Conservation (phyloP, 2,113 vertebrate genomes). For the Halcyon malimbica region DNA sequence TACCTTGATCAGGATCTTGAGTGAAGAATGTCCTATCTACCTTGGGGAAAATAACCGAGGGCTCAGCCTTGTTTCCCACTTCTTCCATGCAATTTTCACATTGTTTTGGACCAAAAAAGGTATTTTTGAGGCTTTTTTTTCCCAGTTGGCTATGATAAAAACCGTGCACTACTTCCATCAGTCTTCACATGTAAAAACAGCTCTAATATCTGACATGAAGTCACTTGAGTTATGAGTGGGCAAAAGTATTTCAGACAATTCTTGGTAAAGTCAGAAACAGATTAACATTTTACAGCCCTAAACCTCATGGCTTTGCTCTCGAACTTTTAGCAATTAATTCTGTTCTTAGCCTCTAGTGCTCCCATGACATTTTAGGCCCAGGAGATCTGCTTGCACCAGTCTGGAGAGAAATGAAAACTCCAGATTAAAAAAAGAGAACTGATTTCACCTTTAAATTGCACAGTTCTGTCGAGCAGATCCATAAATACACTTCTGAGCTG, state of each 20-base stretch:
- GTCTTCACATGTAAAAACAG: background rate
- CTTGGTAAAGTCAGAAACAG: constrained; percentile 8
- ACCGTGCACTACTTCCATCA: background rate
- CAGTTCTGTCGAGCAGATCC: constrained; percentile 27
- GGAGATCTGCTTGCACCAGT: constrained; percentile 6
- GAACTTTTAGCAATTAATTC: constrained; percentile 49
- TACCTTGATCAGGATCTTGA: background rate
- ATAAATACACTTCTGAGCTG: background rate
- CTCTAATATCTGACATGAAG: background rate
- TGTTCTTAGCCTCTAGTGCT: constrained; percentile 3
- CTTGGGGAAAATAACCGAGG: background rate
- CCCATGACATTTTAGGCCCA: constrained; percentile 17
- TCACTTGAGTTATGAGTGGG: background rate
- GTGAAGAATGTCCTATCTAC: background rate
- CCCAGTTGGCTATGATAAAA: background rate
- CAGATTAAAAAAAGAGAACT: constrained; percentile 28
- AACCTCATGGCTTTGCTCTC: constrained; percentile 7
- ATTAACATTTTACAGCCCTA: constrained; percentile 28
- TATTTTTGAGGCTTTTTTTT: background rate
- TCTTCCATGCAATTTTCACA: background rate
- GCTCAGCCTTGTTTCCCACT: background rate
- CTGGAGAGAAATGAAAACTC: constrained; percentile 35
- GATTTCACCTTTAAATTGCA: constrained; percentile 48
- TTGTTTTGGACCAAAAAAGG: background rate
- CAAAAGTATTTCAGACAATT: constrained; percentile 12